Base-by-base conservation (phyloP, 1,140 invertebrate species). In the Cylas formicarius region DNA sequence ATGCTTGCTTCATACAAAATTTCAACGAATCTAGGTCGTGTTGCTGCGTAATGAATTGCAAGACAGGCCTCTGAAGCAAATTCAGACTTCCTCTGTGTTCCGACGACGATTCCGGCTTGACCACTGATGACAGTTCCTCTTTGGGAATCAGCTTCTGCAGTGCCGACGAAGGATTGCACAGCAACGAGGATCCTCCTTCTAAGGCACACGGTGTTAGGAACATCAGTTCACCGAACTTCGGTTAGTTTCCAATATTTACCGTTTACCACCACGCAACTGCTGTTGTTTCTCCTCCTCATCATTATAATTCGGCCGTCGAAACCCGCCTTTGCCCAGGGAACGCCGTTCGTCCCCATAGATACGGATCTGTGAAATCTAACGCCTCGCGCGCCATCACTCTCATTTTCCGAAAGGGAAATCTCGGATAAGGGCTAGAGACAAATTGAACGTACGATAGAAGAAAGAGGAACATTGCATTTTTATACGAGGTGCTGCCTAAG, bases 31-130 rank as follows among this genome's bases (percentile, higher is more conserved):
- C 79, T 11, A 94, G 70, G 61, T 94, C 86, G 57, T 93, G 88
- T 41, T 86, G 78, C 56, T 92, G 86, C 7, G 87, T 73, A 11
- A 92, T 77, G 56, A 95, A 94, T 1, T 79, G 68, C 72, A 94
- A 80, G 1, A 90, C 84, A 0, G 82, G 81, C n/a, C 81, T 63
- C 46, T 71, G 67, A 6, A 81, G 60, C 14, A 82, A 66, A 17
- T 61, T 61, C 0, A 65, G 43, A 23, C 61, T 50, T 54, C 73
- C 67, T 3, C 58, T 44, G 44, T 67, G 56, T 22, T 55, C 48
- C n/a, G 8, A 23, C 14, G 34, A 32, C 3, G 22, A n/a, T 27
- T 56, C 53, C 28, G 22, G 50, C 39, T 45, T 50, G 2, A 55
- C 48, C 3, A 54, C 44, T 1, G 70, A 70, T 0, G 73, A 73